Evolutionary conservation across 2,113 vertebrate species (phyloP), one percentile per base, ranked within the genome.

Genomic region (Oreochromis spilurus): DNA sequence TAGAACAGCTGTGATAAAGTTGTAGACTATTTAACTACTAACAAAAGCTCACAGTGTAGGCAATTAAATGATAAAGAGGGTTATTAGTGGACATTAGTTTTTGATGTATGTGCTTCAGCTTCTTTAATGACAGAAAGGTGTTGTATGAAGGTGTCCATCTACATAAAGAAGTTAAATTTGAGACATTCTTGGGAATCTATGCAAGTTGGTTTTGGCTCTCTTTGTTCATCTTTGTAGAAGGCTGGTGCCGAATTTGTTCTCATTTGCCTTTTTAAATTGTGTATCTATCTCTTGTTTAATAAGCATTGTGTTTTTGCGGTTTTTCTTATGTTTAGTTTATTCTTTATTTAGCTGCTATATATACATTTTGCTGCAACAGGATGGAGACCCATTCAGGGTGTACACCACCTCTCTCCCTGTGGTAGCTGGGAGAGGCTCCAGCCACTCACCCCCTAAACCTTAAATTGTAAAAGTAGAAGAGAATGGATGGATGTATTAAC

Each of bases 31-130:
- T 54, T 24, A 29, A 86, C 16, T 43, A 16, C 55, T 11, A 78
- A 82, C 80, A 92, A 86, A 82, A 79, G 82, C 81, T 83, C n/a
- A 31, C 24, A 67, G 75, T 9, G 1, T 5, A 31, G 24, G 82
- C 82, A 88, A 79, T 86, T 85, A 88, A 83, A 89, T 62, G 77
- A 91, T 89, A 83, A 89, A 55, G 77, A 88, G 78, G 55, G 62
- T 75, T 87, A 84, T 91, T 91, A 91, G 72, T 40, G 67, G 62
- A 65, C 91, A 86, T 82, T 11, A 67, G 58, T 82, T 88, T 87
- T 85, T 34, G 11, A 52, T 79, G 34, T 31, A 50, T 88, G 65
- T 54, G 77, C 79, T 87, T 67, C 14, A 67, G 60, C 60, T 67
- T 67, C 34, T 67, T 38, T 38, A 43, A 50, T n/a, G 10, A 65